Evolutionary conservation across 2,797 vertebrate genomes (phyloP).

Genomic region (Sebastes alutus): DNA sequence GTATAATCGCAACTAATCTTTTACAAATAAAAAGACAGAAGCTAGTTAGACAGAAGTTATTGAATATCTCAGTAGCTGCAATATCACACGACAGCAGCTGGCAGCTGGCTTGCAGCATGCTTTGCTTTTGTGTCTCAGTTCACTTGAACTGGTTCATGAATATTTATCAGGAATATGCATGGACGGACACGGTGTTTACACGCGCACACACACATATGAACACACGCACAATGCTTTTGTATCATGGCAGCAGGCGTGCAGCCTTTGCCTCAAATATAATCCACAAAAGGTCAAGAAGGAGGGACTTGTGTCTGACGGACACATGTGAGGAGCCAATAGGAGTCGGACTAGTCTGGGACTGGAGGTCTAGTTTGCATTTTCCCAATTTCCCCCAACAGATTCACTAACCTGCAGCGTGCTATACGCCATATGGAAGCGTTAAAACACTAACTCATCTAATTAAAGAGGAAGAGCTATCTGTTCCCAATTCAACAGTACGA

Average conservation of each 20-base stretch:
- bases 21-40: too few species aligned
- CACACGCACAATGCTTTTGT: slow-evolving; percentile 2
- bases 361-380: neutral
- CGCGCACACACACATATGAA: neutral
- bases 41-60: slow-evolving; percentile 22
- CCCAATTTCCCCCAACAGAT: neutral
- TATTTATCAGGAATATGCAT: slow-evolving; percentile 56
- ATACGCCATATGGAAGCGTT: neutral
- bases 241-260: slow-evolving; percentile 25
- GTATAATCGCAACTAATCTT: too few species aligned
- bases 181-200: neutral
- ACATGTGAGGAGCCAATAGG: neutral
- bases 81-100: slow-evolving; percentile 54
- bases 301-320: slow-evolving; percentile 7
- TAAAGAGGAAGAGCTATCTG: slow-evolving; percentile 6
- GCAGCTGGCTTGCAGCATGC: slow-evolving; percentile 61
- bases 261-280: slow-evolving; percentile 43
- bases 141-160: slow-evolving; percentile 65
- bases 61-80: slow-evolving; percentile 15
- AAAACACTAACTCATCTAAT: slow-evolving; percentile 10
- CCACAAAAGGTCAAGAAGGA: slow-evolving; percentile 33
- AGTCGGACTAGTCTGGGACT: neutral
- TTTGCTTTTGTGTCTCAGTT: slow-evolving; percentile 63
- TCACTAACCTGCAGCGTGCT: neutral
- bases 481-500: neutral